Percentiles rank a stretch among this genome's conserved stretches.
Evolutionary conservation across 2,113 vertebrate species (phyloP).

Genomic region (Willisornis vidua): DNA sequence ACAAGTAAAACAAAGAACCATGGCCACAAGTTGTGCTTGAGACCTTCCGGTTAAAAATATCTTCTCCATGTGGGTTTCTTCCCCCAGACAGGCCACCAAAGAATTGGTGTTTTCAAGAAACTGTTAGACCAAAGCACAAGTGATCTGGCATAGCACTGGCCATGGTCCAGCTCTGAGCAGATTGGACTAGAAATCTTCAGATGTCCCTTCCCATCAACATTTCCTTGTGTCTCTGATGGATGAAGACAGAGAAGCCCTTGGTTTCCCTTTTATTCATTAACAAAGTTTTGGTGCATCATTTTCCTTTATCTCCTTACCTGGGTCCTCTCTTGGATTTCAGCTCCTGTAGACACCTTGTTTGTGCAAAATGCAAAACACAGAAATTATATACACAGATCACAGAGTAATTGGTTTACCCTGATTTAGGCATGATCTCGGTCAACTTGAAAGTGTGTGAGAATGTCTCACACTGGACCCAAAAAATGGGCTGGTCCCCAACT

Average conservation of each 20-base stretch:
- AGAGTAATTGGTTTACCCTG: not conserved
- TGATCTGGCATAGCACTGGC: not conserved
- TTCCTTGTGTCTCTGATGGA: not conserved
- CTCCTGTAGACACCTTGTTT: not conserved
- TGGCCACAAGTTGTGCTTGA: not conserved
- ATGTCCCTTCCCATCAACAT: not conserved
- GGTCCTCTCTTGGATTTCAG: not conserved
- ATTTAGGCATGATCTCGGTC: not conserved
- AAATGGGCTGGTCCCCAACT: not conserved
- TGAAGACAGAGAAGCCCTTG: not conserved
- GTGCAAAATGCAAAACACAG: not conserved
- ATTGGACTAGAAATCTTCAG: not conserved
- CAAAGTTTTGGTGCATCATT: not conserved
- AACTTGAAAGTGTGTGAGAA: not conserved
- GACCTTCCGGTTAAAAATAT: not conserved
- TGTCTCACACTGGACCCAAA: not conserved
- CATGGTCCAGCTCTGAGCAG: not conserved
- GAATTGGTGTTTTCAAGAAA: not conserved
- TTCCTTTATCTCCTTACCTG: not conserved
- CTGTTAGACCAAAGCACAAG: not conserved
- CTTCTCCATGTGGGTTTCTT: not conserved
- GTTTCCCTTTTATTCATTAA: not conserved
- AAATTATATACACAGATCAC: not conserved
- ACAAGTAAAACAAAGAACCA: not conserved
- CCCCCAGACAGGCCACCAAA: not conserved